Conservation (phyloP, 2,113 vertebrate species). For the Gasterosteus aculeatus region DNA sequence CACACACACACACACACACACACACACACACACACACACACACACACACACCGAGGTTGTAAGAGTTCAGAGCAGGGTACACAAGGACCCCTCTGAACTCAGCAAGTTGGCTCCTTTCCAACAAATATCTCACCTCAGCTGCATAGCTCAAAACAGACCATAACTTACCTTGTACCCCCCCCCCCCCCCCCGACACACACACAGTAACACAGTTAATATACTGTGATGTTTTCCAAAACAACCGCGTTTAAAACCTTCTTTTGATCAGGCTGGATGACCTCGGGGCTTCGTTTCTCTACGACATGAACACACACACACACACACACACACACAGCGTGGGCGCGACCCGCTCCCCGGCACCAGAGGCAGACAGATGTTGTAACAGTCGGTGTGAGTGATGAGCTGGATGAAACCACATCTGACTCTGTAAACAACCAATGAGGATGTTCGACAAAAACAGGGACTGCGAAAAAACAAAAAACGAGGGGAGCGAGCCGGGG, state of each 20-base stretch:
- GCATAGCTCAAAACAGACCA: constrained; percentile 60
- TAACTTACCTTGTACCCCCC: constrained; percentile 40
- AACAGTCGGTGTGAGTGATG: constrained; percentile 60
- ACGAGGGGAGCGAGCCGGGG: constrained; percentile 36
- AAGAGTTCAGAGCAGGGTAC: constrained; percentile 75
- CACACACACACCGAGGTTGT: constrained; percentile 49
- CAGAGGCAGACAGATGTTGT: constrained; percentile 62
- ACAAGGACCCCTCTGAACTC: constrained; percentile 78
- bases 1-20: constrained; percentile 27
- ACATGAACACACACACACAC: constrained; percentile 51
- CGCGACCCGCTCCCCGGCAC: constrained; percentile 54
- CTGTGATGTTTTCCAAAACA: constrained; percentile 60
- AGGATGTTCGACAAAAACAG: constrained; percentile 35
- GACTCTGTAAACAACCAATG: constrained; percentile 47
- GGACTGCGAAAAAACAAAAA: constrained; percentile 39
- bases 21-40: constrained; percentile 20
- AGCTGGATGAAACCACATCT: constrained; percentile 56
- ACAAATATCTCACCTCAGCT: constrained; percentile 66
- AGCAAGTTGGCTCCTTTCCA: constrained; percentile 66
- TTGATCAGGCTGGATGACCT: constrained; percentile 62
- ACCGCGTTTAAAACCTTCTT: constrained; percentile 49
- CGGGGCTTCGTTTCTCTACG: constrained; percentile 39
- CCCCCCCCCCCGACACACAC: constrained; percentile 13
- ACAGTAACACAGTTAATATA: constrained; percentile 25
- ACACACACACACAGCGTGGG: neutral